Conservation (phyloP, 1,140 invertebrate species). For the Periplaneta americana region DNA sequence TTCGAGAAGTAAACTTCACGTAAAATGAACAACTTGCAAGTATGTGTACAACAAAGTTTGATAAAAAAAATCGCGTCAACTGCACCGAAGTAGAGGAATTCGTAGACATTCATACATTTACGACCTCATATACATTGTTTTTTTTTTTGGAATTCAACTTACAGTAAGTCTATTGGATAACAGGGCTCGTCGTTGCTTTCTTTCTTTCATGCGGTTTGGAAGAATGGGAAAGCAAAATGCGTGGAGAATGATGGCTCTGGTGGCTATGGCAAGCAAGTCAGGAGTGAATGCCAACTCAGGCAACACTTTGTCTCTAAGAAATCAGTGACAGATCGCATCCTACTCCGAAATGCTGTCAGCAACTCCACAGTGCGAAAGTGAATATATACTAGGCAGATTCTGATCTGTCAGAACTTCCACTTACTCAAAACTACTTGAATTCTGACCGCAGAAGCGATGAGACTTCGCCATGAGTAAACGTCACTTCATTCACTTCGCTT, state of each 20-base stretch:
- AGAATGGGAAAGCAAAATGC: neutral
- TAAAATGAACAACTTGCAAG: no score
- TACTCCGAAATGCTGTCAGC: neutral
- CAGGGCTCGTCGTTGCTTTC: neutral
- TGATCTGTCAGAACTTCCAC: neutral
- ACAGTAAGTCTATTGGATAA: neutral
- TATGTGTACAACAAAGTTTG: no score
- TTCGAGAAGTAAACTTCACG: no score
- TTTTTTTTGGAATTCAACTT: no score
- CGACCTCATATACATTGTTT: no score
- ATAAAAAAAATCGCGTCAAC: no score
- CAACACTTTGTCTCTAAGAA: neutral
- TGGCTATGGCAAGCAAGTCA: neutral
- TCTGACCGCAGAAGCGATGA: neutral
- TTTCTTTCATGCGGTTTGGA: neutral
- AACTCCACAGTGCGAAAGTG: neutral
- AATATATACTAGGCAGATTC: neutral
- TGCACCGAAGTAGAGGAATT: no score
- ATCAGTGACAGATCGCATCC: neutral
- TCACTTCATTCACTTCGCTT: neutral
- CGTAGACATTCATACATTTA: no score
- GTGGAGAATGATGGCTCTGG: neutral
- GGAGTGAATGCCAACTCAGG: neutral
- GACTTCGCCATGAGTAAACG: neutral
- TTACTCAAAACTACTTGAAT: neutral